These are phyloP conservation scores for Atta cephalotes DNA, from an alignment of 1,140 invertebrate genomes.

Conservation along the genomic window DNA sequence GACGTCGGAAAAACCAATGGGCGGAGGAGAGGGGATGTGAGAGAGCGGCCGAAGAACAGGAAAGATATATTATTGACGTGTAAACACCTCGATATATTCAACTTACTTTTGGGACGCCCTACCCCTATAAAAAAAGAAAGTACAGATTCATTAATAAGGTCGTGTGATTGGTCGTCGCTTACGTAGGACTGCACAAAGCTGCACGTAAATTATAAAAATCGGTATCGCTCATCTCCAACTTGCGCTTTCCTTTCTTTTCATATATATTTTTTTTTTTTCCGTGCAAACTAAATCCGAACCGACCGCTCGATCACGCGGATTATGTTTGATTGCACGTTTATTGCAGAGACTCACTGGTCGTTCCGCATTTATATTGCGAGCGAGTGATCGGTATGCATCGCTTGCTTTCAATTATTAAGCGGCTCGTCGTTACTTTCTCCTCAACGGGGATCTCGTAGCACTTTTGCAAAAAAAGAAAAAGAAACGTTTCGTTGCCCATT, in stretches of 20 bases:
- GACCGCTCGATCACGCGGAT: background rate
- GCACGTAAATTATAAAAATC: conserved; percentile 61
- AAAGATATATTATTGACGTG: conserved; percentile 83
- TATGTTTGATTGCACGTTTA: conserved; percentile 7
- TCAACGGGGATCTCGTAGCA: conserved; percentile 46
- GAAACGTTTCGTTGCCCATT: conserved; percentile 46
- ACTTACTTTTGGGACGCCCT: conserved; percentile 87
- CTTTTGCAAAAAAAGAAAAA: conserved; percentile 28
- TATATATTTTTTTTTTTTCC: conserved; percentile 15
- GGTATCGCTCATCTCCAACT: conserved; percentile 62
- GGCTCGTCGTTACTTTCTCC: conserved; percentile 61
- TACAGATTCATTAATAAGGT: conserved; percentile 83
- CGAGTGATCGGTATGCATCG: conserved; percentile 29
- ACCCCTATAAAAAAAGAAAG: conserved; percentile 86
- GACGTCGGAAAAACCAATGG: conserved; percentile 39
- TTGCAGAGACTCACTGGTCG: background rate
- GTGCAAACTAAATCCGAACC: background rate
- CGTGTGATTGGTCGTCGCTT: conserved; percentile 29
- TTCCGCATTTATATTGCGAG: conserved; percentile 31
- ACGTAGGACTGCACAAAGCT: conserved; percentile 65
- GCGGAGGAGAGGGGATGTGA: conserved; percentile 48
- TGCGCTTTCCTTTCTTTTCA: conserved; percentile 34
- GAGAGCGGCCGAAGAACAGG: conserved; percentile 79
- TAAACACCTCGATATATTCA: conserved; percentile 81
- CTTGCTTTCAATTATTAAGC: conserved; percentile 63